Evolutionary conservation across 2,888 invertebrate genomes (phyloP).

Genomic region (Pseudolycoriella hygida): DNA sequence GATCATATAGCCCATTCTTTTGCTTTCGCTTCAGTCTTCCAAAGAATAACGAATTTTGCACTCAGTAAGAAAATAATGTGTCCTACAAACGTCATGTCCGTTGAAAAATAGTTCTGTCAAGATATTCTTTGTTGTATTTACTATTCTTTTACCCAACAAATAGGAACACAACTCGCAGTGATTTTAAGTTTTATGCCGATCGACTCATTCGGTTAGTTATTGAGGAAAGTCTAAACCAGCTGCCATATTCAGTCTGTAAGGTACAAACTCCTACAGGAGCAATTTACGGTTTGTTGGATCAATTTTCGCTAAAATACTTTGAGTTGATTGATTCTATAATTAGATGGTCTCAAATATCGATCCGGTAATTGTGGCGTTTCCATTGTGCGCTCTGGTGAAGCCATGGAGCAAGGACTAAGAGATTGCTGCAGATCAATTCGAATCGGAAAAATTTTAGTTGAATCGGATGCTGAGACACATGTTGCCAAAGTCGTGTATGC

Average conservation of each 20-base stretch:
- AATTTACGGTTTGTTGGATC: slow-evolving; percentile 74
- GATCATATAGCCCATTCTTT: no score
- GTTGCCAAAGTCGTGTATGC: slow-evolving; percentile 95
- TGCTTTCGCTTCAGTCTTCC: no score
- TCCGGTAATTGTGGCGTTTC: slow-evolving; percentile 98
- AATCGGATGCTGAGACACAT: slow-evolving; percentile 90
- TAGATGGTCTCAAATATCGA: slow-evolving; percentile 38
- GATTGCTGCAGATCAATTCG: slow-evolving; percentile 97
- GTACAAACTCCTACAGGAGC: slow-evolving; percentile 83
- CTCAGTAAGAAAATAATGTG: no score
- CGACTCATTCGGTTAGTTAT: slow-evolving; percentile 92
- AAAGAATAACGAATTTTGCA: slow-evolving; percentile 2
- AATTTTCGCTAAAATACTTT: slow-evolving; percentile 18
- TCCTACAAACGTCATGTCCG: no score
- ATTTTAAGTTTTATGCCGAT: slow-evolving; percentile 98
- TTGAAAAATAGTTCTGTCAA: no score
- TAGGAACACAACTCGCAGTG: slow-evolving; percentile 81
- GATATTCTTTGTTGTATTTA: no score
- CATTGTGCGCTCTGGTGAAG: slow-evolving; percentile 84
- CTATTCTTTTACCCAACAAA: no score
- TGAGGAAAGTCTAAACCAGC: slow-evolving; percentile 92
- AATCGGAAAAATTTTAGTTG: slow-evolving; percentile 95
- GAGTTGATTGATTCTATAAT: neutral
- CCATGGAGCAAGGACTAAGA: slow-evolving; percentile 89
- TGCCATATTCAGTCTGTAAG: slow-evolving; percentile 81